Conservation (phyloP, 2,797 vertebrate genomes). For the Pelodytes ibericus region DNA sequence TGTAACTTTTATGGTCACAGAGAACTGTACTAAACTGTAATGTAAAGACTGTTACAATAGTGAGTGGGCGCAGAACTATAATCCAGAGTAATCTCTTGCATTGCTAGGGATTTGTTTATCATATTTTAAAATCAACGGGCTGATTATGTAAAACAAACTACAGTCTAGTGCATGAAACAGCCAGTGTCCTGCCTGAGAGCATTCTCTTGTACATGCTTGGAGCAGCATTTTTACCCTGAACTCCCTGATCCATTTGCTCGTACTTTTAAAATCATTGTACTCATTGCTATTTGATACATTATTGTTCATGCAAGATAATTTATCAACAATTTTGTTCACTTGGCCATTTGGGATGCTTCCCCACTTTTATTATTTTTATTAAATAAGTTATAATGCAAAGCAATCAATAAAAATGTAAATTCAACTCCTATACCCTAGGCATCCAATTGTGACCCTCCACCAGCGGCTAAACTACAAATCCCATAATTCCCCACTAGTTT, state of each 20-base stretch:
- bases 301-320: too few species aligned
- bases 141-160: slow-evolving; percentile 41
- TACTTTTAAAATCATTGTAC: neutral
- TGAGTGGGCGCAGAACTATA: slow-evolving; percentile 24
- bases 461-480: too few species aligned
- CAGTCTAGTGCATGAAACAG: slow-evolving; percentile 26
- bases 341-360: too few species aligned
- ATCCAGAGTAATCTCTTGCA: slow-evolving; percentile 48
- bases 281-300: too few species aligned
- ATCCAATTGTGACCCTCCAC: too few species aligned
- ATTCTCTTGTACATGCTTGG: slow-evolving; percentile 25
- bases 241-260: slow-evolving; percentile 32
- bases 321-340: too few species aligned
- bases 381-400: too few species aligned
- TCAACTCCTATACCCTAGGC: too few species aligned
- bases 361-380: too few species aligned
- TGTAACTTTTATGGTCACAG: slow-evolving; percentile 41
- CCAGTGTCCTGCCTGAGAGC: slow-evolving; percentile 7
- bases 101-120: slow-evolving; percentile 49
- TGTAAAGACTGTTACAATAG: slow-evolving; percentile 47
- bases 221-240: slow-evolving; percentile 39
- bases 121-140: slow-evolving; percentile 33
- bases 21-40: slow-evolving; percentile 45
- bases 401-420: too few species aligned
- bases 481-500: too few species aligned